Percentiles rank a stretch among this genome's conserved stretches.
Evolutionary conservation across 1,140 invertebrate genomes (phyloP).

Genomic region (Chrysomallon squamiferum): DNA sequence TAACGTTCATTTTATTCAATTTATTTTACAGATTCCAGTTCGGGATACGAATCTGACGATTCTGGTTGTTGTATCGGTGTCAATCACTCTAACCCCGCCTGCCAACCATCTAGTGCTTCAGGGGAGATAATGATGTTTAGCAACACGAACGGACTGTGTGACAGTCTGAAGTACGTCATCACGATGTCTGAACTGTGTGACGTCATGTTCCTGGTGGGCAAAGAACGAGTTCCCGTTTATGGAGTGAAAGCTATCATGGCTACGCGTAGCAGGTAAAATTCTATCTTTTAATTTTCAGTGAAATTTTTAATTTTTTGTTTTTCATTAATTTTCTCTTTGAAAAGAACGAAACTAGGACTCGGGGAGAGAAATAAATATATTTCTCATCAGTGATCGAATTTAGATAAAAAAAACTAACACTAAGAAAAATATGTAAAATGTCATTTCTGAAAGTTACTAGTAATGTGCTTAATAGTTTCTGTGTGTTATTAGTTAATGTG

Average conservation of each 20-base stretch:
- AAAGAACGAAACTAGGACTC: too few species aligned
- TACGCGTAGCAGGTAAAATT: slow-evolving; percentile 79
- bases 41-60: not conserved
- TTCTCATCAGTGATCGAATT: not conserved
- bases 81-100: not conserved
- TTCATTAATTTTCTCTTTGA: not conserved
- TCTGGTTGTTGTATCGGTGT: too few species aligned
- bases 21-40: too few species aligned
- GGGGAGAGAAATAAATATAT: not conserved
- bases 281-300: not conserved
- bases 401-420: not conserved
- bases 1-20: too few species aligned
- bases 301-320: not conserved
- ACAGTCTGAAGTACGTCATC: slow-evolving; percentile 32
- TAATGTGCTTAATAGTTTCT: not conserved
- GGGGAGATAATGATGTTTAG: slow-evolving; percentile 19
- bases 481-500: too few species aligned
- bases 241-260: slow-evolving; percentile 91
- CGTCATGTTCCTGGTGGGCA: slow-evolving; percentile 93
- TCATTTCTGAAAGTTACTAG: not conserved
- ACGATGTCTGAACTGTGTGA: slow-evolving; percentile 95
- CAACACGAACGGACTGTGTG: slow-evolving; percentile 20
- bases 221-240: slow-evolving; percentile 90
- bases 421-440: not conserved
- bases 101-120: not conserved